These are phyloP conservation scores for Microtus montanus DNA, from an alignment of 2,113 vertebrate genomes.

Conservation along the genomic window DNA sequence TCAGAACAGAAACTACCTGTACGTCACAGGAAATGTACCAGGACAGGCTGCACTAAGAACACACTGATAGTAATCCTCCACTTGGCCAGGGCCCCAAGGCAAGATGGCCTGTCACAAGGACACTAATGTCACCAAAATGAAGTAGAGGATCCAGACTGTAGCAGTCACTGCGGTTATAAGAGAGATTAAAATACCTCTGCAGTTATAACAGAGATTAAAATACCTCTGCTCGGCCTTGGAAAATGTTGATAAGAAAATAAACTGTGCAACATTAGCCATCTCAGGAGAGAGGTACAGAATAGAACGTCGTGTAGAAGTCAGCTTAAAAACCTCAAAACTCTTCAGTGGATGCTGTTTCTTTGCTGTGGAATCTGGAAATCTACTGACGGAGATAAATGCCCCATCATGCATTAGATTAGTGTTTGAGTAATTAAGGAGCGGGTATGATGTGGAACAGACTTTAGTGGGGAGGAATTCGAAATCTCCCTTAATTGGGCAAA, in stretches of 20 bases:
- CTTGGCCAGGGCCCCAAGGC: neutral
- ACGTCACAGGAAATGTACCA: neutral
- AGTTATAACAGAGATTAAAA: neutral
- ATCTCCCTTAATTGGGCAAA: neutral
- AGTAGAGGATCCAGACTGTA: neutral
- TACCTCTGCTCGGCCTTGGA: neutral
- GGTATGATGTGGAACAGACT: neutral
- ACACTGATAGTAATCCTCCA: neutral
- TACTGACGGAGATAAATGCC: neutral
- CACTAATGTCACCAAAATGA: neutral
- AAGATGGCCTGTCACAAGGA: neutral
- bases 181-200: slow-evolving; percentile 1
- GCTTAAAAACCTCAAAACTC: neutral
- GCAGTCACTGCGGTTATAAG: neutral
- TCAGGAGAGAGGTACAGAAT: neutral
- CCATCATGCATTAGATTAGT: neutral
- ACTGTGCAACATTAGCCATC: neutral
- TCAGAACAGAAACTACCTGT: slow-evolving; percentile 16
- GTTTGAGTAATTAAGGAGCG: neutral
- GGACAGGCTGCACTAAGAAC: neutral
- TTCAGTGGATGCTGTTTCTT: neutral
- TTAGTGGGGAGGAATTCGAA: neutral
- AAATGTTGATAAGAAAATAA: neutral
- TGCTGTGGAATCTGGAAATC: neutral
- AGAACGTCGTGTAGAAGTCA: neutral